Base-by-base conservation (phyloP, 2,113 vertebrate genomes). In the Heteronetta atricapilla region DNA sequence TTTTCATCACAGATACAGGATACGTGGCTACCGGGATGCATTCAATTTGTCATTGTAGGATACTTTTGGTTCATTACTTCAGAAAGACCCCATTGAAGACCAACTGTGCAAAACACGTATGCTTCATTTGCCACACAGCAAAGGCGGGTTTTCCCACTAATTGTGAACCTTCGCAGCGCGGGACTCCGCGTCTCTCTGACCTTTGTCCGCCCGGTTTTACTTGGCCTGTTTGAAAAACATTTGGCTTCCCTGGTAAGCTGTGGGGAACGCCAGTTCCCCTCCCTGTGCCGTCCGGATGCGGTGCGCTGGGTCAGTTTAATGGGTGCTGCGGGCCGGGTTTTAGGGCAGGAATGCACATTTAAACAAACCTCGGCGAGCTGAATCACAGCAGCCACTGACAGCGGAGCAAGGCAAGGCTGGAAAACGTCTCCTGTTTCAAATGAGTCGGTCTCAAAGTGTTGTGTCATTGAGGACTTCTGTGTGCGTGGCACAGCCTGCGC, bases 51-150 rank as follows among this genome's bases (percentile, higher is more conserved):
- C 88, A 82, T 42, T 58, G 21, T 23, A 36, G 64, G 88, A 3
- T 8, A 4, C 91, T 91, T 64, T 74, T 91, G 91, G 76, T 88
- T 93, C 81, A 82, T 93, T 82, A 59, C 94, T 93, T 44, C 94
- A 56, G 87, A 83, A 88, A 93, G 82, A 16, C 23, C 82, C 63
- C 52, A 31, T 70, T 60, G 93, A 48, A 10, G 78, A 4, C 18
- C 73, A 9, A 3, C 28, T 25, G 66, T 31, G 73, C 78, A 17
- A 18, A 31, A 5, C 50, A 6, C 25, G 0, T 48, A 76, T 5
- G 79, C 87, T 76, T 90, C 87, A 66, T 56, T 84, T 25, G 87
- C 40, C 68, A 52, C 79, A 25, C 6, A 66, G 78, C 4, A 60
- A 63, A 70, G 78, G 68, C 17, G 74, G 63, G 72, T 44, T 38